phyloP scores from a whole-genome alignment of 2,113 vertebrate species.

The Castor canadensis region DNA sequence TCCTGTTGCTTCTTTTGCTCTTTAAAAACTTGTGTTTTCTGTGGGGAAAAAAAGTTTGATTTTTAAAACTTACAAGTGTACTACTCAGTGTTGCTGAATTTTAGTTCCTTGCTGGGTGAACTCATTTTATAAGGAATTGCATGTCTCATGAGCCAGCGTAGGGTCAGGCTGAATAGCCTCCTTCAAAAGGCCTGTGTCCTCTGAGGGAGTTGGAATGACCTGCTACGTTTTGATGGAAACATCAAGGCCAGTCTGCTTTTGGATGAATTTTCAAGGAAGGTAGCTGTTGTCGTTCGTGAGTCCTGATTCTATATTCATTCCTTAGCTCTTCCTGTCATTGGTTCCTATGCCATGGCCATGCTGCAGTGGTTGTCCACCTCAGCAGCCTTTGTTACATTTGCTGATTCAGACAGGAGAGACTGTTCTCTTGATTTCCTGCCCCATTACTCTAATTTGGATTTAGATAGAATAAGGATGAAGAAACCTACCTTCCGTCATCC shows the following conservation, averaged over 20 bases:
- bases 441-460: conserved; percentile 48
- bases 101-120: conserved; percentile 46
- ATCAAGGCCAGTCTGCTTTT: neutral
- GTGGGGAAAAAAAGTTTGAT: neutral
- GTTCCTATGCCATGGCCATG: too few species aligned
- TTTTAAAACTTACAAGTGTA: neutral
- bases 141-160: neutral
- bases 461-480: neutral
- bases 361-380: neutral
- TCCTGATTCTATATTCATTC: neutral
- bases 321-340: too few species aligned
- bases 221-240: neutral
- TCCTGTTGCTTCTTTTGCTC: neutral
- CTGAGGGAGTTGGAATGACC: neutral
- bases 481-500: neutral
- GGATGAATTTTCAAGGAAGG: neutral
- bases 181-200: neutral
- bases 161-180: neutral
- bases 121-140: neutral
- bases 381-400: neutral
- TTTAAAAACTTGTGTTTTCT: neutral
- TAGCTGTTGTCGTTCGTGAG: neutral
- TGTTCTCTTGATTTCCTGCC: neutral
- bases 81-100: neutral
- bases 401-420: neutral